These are phyloP conservation scores for Xiphias gladius DNA, from an alignment of 2,113 vertebrate genomes.

Conservation along the genomic window DNA sequence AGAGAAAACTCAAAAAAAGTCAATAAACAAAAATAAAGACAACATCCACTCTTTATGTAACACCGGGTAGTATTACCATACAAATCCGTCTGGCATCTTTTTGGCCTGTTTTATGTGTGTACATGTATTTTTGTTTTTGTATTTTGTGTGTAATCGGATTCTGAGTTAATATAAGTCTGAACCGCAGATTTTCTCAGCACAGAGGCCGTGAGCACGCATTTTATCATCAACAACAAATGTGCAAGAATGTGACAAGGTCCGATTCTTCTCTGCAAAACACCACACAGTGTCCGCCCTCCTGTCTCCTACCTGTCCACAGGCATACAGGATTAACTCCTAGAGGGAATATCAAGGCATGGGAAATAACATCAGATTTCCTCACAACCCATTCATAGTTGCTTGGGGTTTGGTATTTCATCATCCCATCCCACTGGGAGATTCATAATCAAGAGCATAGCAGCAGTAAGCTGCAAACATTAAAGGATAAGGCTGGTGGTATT, in stretches of 20 bases:
- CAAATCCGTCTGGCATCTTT: no score
- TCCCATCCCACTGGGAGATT: slow-evolving; percentile 3
- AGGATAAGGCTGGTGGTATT: background rate
- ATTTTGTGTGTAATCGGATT: background rate
- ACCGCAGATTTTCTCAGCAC: no score
- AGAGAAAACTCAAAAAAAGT: background rate
- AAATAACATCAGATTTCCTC: background rate
- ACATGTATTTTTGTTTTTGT: background rate
- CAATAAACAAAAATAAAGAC: background rate
- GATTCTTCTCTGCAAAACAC: slow-evolving; percentile 12
- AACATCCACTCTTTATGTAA: background rate
- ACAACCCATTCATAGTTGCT: background rate
- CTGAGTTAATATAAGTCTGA: background rate
- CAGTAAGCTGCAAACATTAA: background rate
- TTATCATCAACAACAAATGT: slow-evolving; percentile 50
- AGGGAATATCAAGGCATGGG: background rate
- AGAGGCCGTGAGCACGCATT: slow-evolving; percentile 39
- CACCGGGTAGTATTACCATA: background rate
- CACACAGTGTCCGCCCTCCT: slow-evolving; percentile 8
- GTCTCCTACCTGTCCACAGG: slow-evolving; percentile 31
- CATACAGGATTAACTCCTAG: background rate
- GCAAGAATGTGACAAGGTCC: slow-evolving; percentile 27
- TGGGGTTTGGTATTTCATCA: background rate
- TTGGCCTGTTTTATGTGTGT: background rate
- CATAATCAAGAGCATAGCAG: background rate